Evolutionary conservation across 2,888 invertebrate genomes (phyloP).

Genomic region (Seladonia tumulorum): DNA sequence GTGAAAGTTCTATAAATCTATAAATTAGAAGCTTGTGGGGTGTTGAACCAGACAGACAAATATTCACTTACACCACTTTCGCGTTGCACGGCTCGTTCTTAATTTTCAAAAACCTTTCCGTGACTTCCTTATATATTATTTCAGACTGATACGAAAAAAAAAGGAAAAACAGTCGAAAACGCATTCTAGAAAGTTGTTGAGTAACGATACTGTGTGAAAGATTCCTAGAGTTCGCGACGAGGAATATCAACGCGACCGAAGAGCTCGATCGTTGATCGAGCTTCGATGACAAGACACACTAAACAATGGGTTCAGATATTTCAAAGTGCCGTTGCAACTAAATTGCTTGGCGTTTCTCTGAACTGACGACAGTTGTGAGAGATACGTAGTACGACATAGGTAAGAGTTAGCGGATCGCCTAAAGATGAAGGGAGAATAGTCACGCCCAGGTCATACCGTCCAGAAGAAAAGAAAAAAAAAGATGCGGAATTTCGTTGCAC

Average conservation of each 20-base stretch:
- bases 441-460: constrained; percentile 69
- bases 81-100: neutral
- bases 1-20: neutral
- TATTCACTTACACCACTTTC: neutral
- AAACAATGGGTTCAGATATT: constrained; percentile 17
- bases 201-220: constrained; percentile 5
- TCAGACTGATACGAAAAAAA: neutral
- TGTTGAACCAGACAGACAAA: neutral
- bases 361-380: constrained; percentile 61
- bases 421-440: constrained; percentile 52
- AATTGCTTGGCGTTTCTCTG: constrained; percentile 39
- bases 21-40: no score
- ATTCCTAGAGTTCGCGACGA: neutral
- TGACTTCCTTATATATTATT: neutral
- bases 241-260: neutral
- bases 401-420: constrained; percentile 44
- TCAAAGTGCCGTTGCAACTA: constrained; percentile 47
- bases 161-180: neutral
- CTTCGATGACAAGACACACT: neutral
- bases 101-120: neutral
- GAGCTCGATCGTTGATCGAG: neutral
- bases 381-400: constrained; percentile 33
- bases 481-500: constrained; percentile 58
- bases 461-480: constrained; percentile 54
- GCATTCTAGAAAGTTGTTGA: constrained; percentile 11